Evolutionary conservation across 2,797 vertebrate species (phyloP), one percentile per base, ranked within the genome.

Genomic region (Rhynchotus rufescens): DNA sequence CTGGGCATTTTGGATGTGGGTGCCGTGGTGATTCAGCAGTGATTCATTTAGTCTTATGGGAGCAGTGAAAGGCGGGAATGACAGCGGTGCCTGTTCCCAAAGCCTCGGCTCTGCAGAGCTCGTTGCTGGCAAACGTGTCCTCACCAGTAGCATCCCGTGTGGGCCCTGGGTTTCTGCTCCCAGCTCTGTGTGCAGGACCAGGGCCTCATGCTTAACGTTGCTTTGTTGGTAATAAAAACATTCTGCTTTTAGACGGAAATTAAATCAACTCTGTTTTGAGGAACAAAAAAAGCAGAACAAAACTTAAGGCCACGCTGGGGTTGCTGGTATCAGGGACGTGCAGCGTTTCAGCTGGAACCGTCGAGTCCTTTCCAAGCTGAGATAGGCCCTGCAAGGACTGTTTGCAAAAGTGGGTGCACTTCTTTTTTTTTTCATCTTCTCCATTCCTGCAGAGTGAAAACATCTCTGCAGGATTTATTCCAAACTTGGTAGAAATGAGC

Each of bases 401-500:
- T 87, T 84, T 74, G 32, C 32, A 91, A 80, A 90, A 78, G 47
- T 14, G 44, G 59, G 62, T 71, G 54, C 26, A 47, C 9, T 82
- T 62, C 88, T 83, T 75, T 47, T 49, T 47, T 49, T 23, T 23
- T 49, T 65, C 17, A 32, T 80, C 28, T 57, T 73, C 59, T 88
- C 47, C n/a, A 10, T 95, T 94, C 84, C 87, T 88, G 15, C 64
- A 36, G 51, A 36, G 56, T 69, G 56, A 67, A 89, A 89, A 54
- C 56, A 67, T 75, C 71, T 83, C 69, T 42, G 75, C 17, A 12
- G 45, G 44, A 67, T 89, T 88, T 84, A 73, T 82, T 92, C 91
- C 88, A 94, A 93, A 92, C 90, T 92, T 86, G 90, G 79, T 88
- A 88, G 88, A 87, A 92, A 68, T 66, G 5, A 47, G 12, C 65